Conservation (phyloP, 1,140 invertebrate genomes). For the Bombus consobrinus region DNA sequence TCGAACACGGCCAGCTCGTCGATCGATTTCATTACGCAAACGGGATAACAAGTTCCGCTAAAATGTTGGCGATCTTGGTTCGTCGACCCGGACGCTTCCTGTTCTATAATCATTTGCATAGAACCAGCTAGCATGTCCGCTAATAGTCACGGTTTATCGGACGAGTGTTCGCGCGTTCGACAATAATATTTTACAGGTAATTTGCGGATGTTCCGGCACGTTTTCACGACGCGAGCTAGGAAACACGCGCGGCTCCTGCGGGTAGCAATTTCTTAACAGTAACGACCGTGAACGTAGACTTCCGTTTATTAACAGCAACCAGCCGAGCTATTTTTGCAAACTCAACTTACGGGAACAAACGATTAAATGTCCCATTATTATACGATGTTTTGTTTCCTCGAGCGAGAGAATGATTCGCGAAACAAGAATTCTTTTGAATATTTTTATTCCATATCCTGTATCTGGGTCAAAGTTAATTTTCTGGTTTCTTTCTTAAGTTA, state of each 20-base stretch:
- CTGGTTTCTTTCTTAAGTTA: no score
- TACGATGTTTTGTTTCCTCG: no score
- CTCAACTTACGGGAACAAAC: neutral
- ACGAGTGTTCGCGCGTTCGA: neutral
- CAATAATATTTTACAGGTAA: constrained; percentile 36
- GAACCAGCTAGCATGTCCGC: neutral
- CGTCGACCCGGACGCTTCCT: constrained; percentile 28
- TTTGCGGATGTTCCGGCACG: constrained; percentile 31
- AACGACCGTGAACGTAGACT: constrained; percentile 8
- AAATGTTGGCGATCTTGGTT: constrained; percentile 27
- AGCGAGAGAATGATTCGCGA: no score
- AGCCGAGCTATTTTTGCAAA: neutral
- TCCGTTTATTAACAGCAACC: neutral
- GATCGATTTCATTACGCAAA: constrained; percentile 41
- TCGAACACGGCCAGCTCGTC: neutral
- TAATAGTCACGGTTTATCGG: constrained; percentile 13
- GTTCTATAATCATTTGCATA: constrained; percentile 35
- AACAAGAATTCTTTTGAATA: no score
- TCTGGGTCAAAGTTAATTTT: no score
- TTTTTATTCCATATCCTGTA: no score
- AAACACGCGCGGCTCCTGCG: neutral
- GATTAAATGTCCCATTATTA: no score
- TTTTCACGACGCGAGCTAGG: neutral
- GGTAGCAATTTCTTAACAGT: neutral
- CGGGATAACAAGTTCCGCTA: constrained; percentile 34